Conservation (phyloP, 2,888 invertebrate genomes). For the Ectropis crepuscularia region DNA sequence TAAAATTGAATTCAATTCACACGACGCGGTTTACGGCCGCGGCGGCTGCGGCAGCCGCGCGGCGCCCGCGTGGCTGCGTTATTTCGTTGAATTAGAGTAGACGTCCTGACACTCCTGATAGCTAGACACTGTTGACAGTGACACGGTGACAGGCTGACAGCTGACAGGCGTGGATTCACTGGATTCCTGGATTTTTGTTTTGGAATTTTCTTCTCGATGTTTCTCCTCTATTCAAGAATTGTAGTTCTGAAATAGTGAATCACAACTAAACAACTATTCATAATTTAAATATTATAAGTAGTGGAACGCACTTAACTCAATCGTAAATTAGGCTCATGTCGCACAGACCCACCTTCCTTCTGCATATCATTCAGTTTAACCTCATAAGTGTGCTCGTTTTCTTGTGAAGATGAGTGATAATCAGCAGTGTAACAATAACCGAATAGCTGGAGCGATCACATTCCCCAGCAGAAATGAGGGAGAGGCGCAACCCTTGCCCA, state of each 20-base stretch:
- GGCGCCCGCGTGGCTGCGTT: too few relatives aligned
- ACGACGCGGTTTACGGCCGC: too few relatives aligned
- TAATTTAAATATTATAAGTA: background rate
- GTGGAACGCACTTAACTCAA: background rate
- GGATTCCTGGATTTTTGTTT: background rate
- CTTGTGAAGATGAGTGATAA: slow-evolving; percentile 60
- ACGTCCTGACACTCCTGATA: too few relatives aligned
- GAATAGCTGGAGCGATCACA: slow-evolving; percentile 58
- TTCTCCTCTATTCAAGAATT: slow-evolving; percentile 4
- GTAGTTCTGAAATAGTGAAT: background rate
- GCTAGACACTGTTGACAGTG: background rate
- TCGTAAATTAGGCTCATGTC: background rate
- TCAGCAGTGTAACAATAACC: slow-evolving; percentile 52
- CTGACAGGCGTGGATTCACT: too few relatives aligned
- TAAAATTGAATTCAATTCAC: too few relatives aligned
- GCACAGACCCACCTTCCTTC: background rate
- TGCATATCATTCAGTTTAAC: background rate
- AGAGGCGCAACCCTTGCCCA: slow-evolving; percentile 46
- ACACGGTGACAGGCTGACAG: background rate
- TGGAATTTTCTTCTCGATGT: background rate
- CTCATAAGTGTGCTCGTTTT: slow-evolving; percentile 6
- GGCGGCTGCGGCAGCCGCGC: too few relatives aligned
- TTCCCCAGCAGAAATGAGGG: slow-evolving; percentile 51
- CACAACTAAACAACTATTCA: background rate
- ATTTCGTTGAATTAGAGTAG: too few relatives aligned